A percentile compares a stretch with the other conserved stretches of the same genome.
These are phyloP conservation scores for Marronus borbonicus DNA, from an alignment of 2,888 invertebrate genomes.

Conservation along the genomic window DNA sequence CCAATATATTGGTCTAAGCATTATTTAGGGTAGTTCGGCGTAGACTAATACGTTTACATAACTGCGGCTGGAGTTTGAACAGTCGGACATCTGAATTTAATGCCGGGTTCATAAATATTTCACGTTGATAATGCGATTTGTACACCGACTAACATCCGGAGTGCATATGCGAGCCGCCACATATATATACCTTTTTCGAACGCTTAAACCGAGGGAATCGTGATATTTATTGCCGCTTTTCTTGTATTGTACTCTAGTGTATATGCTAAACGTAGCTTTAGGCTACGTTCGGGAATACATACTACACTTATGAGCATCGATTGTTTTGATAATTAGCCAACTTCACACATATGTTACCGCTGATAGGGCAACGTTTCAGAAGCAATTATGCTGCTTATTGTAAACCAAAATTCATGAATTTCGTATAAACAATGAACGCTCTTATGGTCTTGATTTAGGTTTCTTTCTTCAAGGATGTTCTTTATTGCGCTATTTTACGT, in stretches of 20 bases:
- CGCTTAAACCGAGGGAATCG: conserved; percentile 8
- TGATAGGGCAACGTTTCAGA: no score
- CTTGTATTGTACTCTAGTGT: not conserved
- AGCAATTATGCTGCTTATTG: no score
- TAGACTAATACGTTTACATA: conserved; percentile 43
- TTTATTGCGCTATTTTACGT: no score
- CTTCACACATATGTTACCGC: no score
- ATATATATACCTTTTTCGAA: conserved; percentile 1
- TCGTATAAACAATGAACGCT: no score
- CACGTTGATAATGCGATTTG: conserved; percentile 41
- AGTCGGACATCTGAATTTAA: conserved; percentile 42
- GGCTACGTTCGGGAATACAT: no score
- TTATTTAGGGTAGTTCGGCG: conserved; percentile 45
- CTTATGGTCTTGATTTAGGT: no score
- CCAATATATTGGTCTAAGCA: conserved; percentile 45
- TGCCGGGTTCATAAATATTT: conserved; percentile 41
- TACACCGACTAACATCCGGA: conserved; percentile 15
- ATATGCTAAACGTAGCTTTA: no score
- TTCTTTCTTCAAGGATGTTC: no score
- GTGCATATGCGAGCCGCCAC: conserved; percentile 11
- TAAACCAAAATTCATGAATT: no score
- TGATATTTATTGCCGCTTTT: conserved; percentile 10
- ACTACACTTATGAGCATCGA: no score
- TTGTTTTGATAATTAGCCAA: no score
- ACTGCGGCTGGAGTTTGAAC: conserved; percentile 42